A percentile compares a stretch with the other conserved stretches of the same genome.
phyloP scores from a whole-genome alignment of 1,140 invertebrate genomes.

The Chironomus tepperi region DNA sequence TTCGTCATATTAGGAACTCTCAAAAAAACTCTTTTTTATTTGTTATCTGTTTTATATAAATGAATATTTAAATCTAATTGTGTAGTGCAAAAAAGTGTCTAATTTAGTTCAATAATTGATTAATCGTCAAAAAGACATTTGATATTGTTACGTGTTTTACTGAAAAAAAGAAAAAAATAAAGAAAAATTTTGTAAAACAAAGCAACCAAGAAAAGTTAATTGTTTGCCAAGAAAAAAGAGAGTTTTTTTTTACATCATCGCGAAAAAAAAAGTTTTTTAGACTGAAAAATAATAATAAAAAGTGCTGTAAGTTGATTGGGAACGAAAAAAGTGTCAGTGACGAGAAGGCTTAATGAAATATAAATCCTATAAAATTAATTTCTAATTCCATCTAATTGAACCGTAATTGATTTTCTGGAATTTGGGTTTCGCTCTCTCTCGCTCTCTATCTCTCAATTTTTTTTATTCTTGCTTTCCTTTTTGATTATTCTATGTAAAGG shows the following conservation, averaged over 20 bases:
- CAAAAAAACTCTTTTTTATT: constrained; percentile 15
- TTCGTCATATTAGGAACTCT: background rate
- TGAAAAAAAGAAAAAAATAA: too few relatives aligned
- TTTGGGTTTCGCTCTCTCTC: background rate
- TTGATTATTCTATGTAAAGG: constrained; percentile 7
- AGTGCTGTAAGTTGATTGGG: background rate
- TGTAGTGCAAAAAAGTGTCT: constrained; percentile 10
- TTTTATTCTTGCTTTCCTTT: background rate
- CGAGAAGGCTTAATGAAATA: background rate
- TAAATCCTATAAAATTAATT: constrained; percentile 20
- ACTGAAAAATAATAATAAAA: background rate
- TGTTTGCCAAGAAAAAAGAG: background rate
- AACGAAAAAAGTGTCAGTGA: background rate
- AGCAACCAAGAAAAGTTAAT: background rate
- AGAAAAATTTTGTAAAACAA: too few relatives aligned
- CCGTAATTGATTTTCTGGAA: constrained; percentile 21
- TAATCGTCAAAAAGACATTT: background rate
- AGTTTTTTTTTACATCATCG: background rate
- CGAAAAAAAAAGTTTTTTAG: background rate
- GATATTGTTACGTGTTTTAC: constrained; percentile 13
- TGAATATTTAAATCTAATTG: constrained; percentile 14
- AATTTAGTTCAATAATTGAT: constrained; percentile 10
- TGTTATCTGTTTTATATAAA: constrained; percentile 11
- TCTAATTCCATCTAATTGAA: constrained; percentile 22
- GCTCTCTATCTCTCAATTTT: background rate